Percentiles rank a stretch among this genome's conserved stretches.
phyloP scores from a whole-genome alignment of 1,140 invertebrate species.

The Octopus bimaculoides region DNA sequence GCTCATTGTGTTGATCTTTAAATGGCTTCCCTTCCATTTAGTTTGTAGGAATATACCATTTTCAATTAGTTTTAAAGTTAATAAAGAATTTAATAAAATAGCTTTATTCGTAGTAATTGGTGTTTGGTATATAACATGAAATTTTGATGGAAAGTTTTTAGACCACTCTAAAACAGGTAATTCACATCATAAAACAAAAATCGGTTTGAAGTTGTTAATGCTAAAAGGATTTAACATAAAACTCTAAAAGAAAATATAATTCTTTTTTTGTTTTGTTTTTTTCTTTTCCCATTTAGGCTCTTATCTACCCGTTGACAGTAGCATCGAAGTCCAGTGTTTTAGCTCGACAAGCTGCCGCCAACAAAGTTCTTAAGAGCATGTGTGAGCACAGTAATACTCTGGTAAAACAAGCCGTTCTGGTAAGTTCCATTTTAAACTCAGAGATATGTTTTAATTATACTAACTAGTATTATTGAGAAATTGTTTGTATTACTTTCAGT shows the following conservation, averaged over 20 bases:
- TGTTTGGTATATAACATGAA: too few species aligned
- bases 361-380: conserved; percentile 94
- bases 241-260: background rate
- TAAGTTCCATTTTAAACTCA: conserved; percentile 40
- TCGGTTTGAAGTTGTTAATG: background rate
- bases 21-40: too few species aligned
- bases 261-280: background rate
- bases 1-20: too few species aligned
- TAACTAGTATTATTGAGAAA: too few species aligned
- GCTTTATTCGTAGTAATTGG: too few species aligned
- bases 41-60: too few species aligned
- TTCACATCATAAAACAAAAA: too few species aligned
- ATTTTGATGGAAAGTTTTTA: too few species aligned
- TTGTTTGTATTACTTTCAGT: too few species aligned
- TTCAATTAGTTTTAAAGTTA: too few species aligned
- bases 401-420: conserved; percentile 88
- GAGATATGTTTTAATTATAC: background rate
- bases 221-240: background rate
- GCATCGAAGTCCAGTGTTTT: conserved; percentile 90
- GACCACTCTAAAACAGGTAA: too few species aligned
- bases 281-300: conserved; percentile 64
- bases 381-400: conserved; percentile 87
- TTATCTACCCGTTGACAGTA: conserved; percentile 96
- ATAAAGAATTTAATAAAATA: too few species aligned
- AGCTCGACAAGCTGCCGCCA: conserved; percentile 83